Conservation (phyloP, 2,888 invertebrate species). For the Drosophila nigricruria region DNA sequence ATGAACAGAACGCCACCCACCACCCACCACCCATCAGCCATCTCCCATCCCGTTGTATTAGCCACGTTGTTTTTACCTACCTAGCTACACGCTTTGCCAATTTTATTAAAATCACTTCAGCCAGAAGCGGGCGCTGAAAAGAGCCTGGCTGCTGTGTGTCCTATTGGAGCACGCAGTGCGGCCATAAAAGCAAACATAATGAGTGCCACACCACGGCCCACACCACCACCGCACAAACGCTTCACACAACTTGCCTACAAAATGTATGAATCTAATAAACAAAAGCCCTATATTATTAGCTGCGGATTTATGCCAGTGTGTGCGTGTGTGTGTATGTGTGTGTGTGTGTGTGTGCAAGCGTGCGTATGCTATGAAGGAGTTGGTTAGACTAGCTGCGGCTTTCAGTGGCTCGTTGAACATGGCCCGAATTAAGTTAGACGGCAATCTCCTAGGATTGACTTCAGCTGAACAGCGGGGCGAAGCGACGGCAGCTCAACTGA, state of each 20-base stretch:
- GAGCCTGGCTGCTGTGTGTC: slow-evolving; percentile 5
- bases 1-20: not conserved
- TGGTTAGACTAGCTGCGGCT: slow-evolving; percentile 50
- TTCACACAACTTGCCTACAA: slow-evolving; percentile 64
- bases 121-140: slow-evolving; percentile 33
- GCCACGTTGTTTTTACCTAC: slow-evolving; percentile 72
- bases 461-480: slow-evolving; percentile 31
- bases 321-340: slow-evolving; percentile 4
- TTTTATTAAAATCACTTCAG: slow-evolving; percentile 81
- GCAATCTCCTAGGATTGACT: slow-evolving; percentile 79
- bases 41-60: not conserved
- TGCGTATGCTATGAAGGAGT: slow-evolving; percentile 55
- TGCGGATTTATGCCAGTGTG: slow-evolving; percentile 59
- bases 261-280: slow-evolving; percentile 80
- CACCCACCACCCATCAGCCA: not conserved
- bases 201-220: slow-evolving; percentile 55
- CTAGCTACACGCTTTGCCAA: slow-evolving; percentile 76
- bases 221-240: slow-evolving; percentile 27
- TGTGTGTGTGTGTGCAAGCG: slow-evolving; percentile 10
- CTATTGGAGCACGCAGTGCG: slow-evolving; percentile 52
- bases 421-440: slow-evolving; percentile 77
- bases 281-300: slow-evolving; percentile 81
- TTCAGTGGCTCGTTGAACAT: slow-evolving; percentile 62
- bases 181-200: slow-evolving; percentile 74
- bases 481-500: slow-evolving; percentile 16